Base-by-base conservation (phyloP, 2,113 vertebrate species). In the Zosterops lateralis region DNA sequence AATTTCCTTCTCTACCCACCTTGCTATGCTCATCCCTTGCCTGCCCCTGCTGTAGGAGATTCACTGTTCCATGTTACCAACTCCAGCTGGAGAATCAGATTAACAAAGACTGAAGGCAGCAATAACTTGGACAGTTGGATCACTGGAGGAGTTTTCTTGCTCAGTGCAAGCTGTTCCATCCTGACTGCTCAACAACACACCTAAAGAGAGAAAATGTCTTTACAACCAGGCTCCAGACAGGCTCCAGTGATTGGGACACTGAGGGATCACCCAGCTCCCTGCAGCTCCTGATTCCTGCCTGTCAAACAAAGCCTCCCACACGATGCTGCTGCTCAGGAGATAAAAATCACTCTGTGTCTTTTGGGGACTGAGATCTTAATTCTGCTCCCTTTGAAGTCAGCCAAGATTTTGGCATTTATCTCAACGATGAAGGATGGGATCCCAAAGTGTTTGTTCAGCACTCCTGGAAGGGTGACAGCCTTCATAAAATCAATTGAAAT, bases 381-480 rank as follows among this genome's bases (percentile, higher is more conserved):
- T 87, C 24, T 57, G 68, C 42, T 89, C 22, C 32, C 84, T 95
- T 92, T 96, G 94, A 94, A 92, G 91, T 58, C 48, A 14, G 11
- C 0, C 10, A 20, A 65, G 72, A 84, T 91, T 87, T 75, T 81
- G 92, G 90, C 84, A 19, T 74, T 77, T 60, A 44, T 53, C 56
- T 64, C 45, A 7, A 67, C 0, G 25, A 40, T 21, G 76, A 94
- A 68, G 86, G 86, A 84, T 84, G 17, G 7, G 80, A 67, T 86
- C 85, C 65, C 83, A 42, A 53, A 92, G 53, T 72, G 73, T 93
- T 94, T 92, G 89, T 40, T 48, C 92, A 92, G 86, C 83, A 75
- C n/a, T 12, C 89, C 11, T 96, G 94, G 95, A 94, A 75, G 36
- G 87, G 36, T 50, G 77, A 86, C 95, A 94, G 65, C 14, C 75